Evolutionary conservation across 2,113 vertebrate species (phyloP), one percentile per base, ranked within the genome.

Genomic region (Collichthys lucidus): DNA sequence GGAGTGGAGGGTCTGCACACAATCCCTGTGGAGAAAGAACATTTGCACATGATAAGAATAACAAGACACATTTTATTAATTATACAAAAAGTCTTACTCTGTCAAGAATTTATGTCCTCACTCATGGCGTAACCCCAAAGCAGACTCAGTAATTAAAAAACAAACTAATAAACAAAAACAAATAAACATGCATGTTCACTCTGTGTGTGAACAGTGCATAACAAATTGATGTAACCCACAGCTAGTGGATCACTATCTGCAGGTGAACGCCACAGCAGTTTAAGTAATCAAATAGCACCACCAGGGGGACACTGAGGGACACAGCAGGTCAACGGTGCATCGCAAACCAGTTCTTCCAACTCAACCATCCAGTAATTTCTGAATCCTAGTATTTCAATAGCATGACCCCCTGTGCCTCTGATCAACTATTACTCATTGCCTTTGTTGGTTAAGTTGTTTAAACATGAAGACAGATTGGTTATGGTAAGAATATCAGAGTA

Each of bases 1-100:
- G 71, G 98, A 99, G 85, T 98, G 98, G 67, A 99, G 91, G 0
- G 96, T 97, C 74, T 97, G 98, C n/a, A 99, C 92, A 6, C 98
- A 99, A 59, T 98, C 97, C 89, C 98, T 99, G 29, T 11, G 74
- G 77, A 63, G 1, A 55, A 44, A 7, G 0, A 47, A 7, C 0
- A 78, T 22, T 57, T 4, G 47, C 24, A 72, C 8, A 62, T 2
- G 0, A 59, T 15, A 4, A 49, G 8, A 49, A 46, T 4, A 26
- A 66, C 2, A 6, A 72, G 11, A 47, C 7, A 67, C 5, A 4
- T 14, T 20, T 9, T 1, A 55, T 65, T 20, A 31, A 49, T 49
- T 17, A 31, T 9, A 20, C 29, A 22, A 19, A 57, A 20, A 42
- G 57, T 63, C 2, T 11, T 2, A 56, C 49, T 47, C 56, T 2